Evolutionary conservation across 2,888 invertebrate genomes (phyloP).

Genomic region (Mythimna ferrago): DNA sequence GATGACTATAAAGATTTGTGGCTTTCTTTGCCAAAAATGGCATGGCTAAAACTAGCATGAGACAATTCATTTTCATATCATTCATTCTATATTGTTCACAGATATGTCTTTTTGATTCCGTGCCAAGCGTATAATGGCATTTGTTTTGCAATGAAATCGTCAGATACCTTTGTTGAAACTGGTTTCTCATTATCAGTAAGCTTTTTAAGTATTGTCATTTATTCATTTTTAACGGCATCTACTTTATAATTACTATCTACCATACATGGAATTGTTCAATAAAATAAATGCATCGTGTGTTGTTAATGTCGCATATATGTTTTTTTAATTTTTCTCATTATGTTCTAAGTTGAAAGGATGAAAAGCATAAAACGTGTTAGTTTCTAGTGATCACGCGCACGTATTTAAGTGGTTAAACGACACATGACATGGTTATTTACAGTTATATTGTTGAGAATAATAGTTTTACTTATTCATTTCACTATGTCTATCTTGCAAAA

Average conservation of each 20-base stretch:
- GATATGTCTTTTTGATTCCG: neutral
- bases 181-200: neutral
- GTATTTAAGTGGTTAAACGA: conserved; percentile 27
- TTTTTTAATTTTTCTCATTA: conserved; percentile 18
- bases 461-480: neutral
- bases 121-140: neutral
- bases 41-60: conserved; percentile 32
- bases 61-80: conserved; percentile 21
- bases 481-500: neutral
- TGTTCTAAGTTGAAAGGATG: conserved; percentile 23
- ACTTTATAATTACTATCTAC: neutral
- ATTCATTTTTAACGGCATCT: neutral
- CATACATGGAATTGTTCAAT: neutral
- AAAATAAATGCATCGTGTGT: neutral
- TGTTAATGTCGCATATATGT: neutral
- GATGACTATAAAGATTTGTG: conserved; percentile 16
- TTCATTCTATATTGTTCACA: conserved; percentile 3
- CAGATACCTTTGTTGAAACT: neutral
- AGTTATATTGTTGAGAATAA: conserved; percentile 15
- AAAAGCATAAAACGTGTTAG: conserved; percentile 35
- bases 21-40: conserved; percentile 46
- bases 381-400: conserved; percentile 40
- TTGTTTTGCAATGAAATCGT: neutral
- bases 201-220: neutral
- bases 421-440: conserved; percentile 20